Evolutionary conservation across 2,888 invertebrate genomes (phyloP).

Genomic region (Drosophila tripunctata): DNA sequence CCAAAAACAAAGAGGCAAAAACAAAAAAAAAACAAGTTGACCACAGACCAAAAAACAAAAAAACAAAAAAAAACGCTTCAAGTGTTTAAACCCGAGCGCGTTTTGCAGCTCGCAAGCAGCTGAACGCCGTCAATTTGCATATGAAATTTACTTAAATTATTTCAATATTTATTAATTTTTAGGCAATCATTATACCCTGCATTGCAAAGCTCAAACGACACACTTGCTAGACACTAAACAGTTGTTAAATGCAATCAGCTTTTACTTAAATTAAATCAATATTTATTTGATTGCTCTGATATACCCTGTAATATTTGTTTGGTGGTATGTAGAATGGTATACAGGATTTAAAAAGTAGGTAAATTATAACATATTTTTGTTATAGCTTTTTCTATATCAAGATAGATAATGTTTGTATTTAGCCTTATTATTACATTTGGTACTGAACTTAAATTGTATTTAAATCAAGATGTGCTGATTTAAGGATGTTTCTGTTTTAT

Average conservation of each 20-base stretch:
- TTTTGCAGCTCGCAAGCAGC: slow-evolving; percentile 61
- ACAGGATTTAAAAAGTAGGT: no score
- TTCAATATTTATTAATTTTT: slow-evolving; percentile 76
- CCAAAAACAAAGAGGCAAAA: slow-evolving; percentile 54
- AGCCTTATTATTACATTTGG: no score
- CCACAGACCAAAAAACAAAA: slow-evolving; percentile 1
- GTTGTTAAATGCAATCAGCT: background rate
- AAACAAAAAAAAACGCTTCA: slow-evolving; percentile 29
- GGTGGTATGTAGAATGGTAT: no score
- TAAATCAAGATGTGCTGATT: no score
- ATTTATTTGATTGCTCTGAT: background rate
- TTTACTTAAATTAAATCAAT: background rate
- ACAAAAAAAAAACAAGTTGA: slow-evolving; percentile 15
- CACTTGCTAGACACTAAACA: background rate
- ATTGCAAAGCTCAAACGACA: background rate
- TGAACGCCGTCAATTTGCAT: slow-evolving; percentile 68
- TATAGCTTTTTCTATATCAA: no score
- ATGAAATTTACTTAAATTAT: slow-evolving; percentile 70
- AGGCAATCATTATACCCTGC: slow-evolving; percentile 48
- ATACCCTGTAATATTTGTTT: no score
- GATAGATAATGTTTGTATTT: no score
- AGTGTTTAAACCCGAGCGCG: slow-evolving; percentile 75
- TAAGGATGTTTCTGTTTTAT: no score
- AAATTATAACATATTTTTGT: no score
- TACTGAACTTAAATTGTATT: no score